Base-by-base conservation (phyloP, 2,113 vertebrate genomes). In the Callocephalon fimbriatum region DNA sequence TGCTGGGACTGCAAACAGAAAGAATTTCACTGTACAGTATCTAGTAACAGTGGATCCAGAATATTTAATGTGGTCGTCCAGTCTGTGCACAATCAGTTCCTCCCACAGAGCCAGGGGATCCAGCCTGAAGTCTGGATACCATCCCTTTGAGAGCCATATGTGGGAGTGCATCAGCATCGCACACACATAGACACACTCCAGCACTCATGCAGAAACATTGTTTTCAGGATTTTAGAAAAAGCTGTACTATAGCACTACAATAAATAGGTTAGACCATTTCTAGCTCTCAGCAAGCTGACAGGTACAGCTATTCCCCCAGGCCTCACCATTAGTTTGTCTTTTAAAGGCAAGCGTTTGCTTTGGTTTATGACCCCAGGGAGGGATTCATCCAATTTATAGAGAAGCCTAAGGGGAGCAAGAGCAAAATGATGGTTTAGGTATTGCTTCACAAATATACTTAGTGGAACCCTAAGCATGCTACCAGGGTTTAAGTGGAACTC, bases 81-180 rank as follows among this genome's bases (percentile, higher is more conserved):
- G 70, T 15, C 8, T 53, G n/a, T 23, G 19, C 2, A 0, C 13
- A 66, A 7, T 51, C 1, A 6, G 23, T 48, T 31, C 38, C 26
- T 32, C 31, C 23, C 0, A 0, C 20, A 59, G 61, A 8, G 12
- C 38, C 10, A 44, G 10, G 15, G 15, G 16, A 62, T 26, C 14
- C 29, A n/a, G 37, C 3, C 45, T 32, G 40, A 54, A n/a, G 9
- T 6, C n/a, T 32, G 54, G 42, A 26, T 21, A 23, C 26, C 15
- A 31, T 19, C 4, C 0, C 31, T 48, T 59, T 23, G 12, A 45
- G 25, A 23, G 14, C 12, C n/a, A 63, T 47, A n/a, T 53, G 14
- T 2, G 0, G 21, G 62, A 68, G n/a, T 6, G 15, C 10, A 3
- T 42, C 4, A 1, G 53, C 47, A 32, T n/a, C 9, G 0, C 31